Conservation (phyloP, 2,888 invertebrate species). For the Agriopis aurantiaria region DNA sequence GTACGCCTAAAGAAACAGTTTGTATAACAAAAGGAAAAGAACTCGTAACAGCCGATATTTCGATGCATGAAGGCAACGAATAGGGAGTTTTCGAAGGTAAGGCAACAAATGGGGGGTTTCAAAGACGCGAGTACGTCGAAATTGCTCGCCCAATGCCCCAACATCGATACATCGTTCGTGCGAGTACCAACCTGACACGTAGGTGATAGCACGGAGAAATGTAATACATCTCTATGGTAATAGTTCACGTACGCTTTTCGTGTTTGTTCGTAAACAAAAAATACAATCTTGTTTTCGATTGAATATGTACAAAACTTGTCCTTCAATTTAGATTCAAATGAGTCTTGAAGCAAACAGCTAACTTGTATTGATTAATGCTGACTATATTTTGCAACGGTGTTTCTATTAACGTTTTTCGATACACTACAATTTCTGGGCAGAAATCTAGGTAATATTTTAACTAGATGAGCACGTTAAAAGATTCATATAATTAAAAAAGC, state of each 20-base stretch:
- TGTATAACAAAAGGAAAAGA: slow-evolving; percentile 30
- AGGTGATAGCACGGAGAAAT: slow-evolving; percentile 44
- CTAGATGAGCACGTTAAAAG: neutral
- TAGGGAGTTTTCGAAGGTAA: slow-evolving; percentile 66
- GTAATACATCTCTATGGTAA: slow-evolving; percentile 47
- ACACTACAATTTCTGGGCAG: neutral
- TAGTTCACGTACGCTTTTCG: slow-evolving; percentile 41
- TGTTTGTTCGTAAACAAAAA: slow-evolving; percentile 37
- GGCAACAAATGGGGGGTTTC: slow-evolving; percentile 71
- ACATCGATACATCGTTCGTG: slow-evolving; percentile 44
- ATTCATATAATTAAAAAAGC: no score
- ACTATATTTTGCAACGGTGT: neutral
- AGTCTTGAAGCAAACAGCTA: slow-evolving; percentile 12
- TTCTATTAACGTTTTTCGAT: neutral
- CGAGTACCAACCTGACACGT: slow-evolving; percentile 46
- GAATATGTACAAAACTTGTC: slow-evolving; percentile 21
- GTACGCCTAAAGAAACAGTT: slow-evolving; percentile 14
- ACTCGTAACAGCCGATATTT: slow-evolving; percentile 53
- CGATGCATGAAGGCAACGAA: slow-evolving; percentile 74
- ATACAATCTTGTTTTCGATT: slow-evolving; percentile 42
- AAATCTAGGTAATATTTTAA: neutral
- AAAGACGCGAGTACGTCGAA: slow-evolving; percentile 68
- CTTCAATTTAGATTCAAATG: slow-evolving; percentile 23
- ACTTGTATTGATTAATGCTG: neutral
- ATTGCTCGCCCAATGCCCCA: slow-evolving; percentile 56